Base-by-base conservation (phyloP, 2,888 invertebrate species). In the Rosalia funebris region DNA sequence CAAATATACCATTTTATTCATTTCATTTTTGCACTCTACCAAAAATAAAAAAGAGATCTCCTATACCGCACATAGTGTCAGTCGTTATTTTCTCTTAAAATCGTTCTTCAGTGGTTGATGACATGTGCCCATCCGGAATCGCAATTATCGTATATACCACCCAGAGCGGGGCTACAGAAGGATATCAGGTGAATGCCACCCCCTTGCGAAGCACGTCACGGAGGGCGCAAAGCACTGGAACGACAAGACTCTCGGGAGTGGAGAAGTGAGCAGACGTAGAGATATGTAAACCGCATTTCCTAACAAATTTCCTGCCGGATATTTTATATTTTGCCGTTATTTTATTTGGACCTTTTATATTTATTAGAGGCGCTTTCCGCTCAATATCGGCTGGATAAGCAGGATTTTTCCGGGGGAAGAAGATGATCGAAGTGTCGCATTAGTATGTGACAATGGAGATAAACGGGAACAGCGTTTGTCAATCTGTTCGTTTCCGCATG, bases 391-490 rank as follows among this genome's bases (percentile, higher is more conserved):
- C 41, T 50, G 65, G 57, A 34, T 42, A 15, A 37, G 36, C 55
- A 9, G 45, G 55, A 46, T 53, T 42, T 32, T 53, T 53, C 53
- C 41, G 53, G 53, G 42, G 42, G 34, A 60, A 57, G 59, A 64
- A 62, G 65, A 62, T 66, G 70, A 65, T 69, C 70, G 65, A 65
- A 65, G 59, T 46, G 70, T 69, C 68, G 70, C 75, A 75, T 75
- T 75, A 75, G 70, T 73, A 73, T 71, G 75, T 75, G 76, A 77
- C 76, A 77, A 77, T 75, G 69, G 75, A 69, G 77, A 77, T 72
- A 76, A 76, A 77, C 75, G 75, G 61, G 75, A 75, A 78, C 78
- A 78, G 69, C 75, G 77, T 77, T 78, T 73, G 77, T 78, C 78
- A 78, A 78, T 78, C 77, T 76, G 66, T 71, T 65, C 72, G 71